Evolutionary conservation across 1,140 invertebrate genomes (phyloP).

Genomic region (Bombus confusus): DNA sequence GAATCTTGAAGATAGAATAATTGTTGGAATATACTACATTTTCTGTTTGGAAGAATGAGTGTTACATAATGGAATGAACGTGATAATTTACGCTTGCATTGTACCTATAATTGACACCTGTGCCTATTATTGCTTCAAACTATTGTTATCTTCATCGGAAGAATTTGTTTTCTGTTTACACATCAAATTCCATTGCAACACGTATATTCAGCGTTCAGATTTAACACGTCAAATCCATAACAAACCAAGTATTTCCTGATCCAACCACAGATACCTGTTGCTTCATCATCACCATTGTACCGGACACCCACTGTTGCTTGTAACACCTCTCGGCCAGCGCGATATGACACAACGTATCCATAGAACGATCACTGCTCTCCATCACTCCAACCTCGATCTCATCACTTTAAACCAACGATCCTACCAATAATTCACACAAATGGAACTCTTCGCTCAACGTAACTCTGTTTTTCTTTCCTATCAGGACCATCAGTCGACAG

Average conservation of each 20-base stretch:
- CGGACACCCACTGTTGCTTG: background rate
- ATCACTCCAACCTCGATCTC: too few relatives aligned
- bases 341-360: background rate
- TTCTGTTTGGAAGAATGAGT: too few relatives aligned
- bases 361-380: background rate
- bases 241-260: background rate
- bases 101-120: background rate
- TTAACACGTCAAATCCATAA: background rate
- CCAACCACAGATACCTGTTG: conserved; percentile 5
- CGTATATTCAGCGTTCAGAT: background rate
- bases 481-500: conserved; percentile 91
- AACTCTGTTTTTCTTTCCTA: background rate
- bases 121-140: background rate
- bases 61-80: background rate
- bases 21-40: background rate
- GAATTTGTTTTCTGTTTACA: background rate
- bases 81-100: background rate
- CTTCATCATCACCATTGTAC: background rate
- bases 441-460: background rate
- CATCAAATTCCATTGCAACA: background rate
- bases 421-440: background rate
- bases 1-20: background rate
- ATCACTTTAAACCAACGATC: background rate
- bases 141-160: background rate
- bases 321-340: background rate